Conservation (phyloP, 2,888 invertebrate genomes). For the Anthrax anthrax region DNA sequence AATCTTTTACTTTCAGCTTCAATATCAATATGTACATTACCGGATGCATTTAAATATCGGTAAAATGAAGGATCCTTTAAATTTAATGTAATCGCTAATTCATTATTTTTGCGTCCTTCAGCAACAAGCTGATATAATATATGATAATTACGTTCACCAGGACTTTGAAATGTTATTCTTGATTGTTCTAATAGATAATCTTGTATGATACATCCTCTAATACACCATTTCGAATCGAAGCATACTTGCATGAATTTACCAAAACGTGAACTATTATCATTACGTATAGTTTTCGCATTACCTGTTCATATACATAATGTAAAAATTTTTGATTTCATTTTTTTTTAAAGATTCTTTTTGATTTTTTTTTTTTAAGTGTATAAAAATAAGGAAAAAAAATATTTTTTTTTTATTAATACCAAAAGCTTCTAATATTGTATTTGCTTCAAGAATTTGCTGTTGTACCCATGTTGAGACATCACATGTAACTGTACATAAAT, state of each 20-base stretch:
- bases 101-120: conserved; percentile 65
- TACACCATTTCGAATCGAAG: conserved; percentile 75
- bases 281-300: conserved; percentile 84
- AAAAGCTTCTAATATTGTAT: conserved; percentile 84
- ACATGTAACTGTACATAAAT: conserved; percentile 75
- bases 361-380: no score
- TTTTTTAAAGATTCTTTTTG: no score
- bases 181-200: conserved; percentile 84
- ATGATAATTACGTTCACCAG: conserved; percentile 78
- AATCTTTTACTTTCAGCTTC: conserved; percentile 53
- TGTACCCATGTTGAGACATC: conserved; percentile 85
- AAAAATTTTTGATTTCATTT: no score
- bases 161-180: conserved; percentile 77
- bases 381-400: no score
- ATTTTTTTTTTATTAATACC: no score
- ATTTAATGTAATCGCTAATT: conserved; percentile 57
- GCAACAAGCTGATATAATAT: conserved; percentile 85
- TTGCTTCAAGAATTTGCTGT: conserved; percentile 86
- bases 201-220: conserved; percentile 80
- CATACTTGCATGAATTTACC: conserved; percentile 95
- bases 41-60: conserved; percentile 71
- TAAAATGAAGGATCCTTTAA: conserved; percentile 62
- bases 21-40: conserved; percentile 52
- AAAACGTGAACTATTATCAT: conserved; percentile 85
- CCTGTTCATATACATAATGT: conserved; percentile 41